A percentile compares a stretch with the other conserved stretches of the same genome.
Conservation (phyloP, 2,888 invertebrate species). For the Exephanes ischioxanthus region DNA sequence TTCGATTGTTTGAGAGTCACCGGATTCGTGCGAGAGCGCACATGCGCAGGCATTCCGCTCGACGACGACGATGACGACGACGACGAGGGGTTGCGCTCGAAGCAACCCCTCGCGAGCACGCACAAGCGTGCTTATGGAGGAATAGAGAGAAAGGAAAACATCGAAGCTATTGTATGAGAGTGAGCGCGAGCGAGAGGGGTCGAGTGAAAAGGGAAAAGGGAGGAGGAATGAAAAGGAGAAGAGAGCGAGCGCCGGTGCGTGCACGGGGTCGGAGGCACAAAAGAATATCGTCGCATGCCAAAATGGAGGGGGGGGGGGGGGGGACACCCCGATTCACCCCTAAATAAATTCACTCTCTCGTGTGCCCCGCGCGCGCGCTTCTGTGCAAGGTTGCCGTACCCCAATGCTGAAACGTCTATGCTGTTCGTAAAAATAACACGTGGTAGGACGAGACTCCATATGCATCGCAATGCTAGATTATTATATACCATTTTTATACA, state of each 20-base stretch:
- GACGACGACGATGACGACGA: constrained; percentile 23
- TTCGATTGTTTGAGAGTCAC: constrained; percentile 65
- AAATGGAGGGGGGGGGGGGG: constrained; percentile 33
- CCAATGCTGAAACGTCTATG: background rate
- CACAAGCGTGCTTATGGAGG: constrained; percentile 76
- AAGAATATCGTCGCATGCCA: constrained; percentile 84
- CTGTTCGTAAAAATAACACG: constrained; percentile 41
- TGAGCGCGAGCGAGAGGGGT: constrained; percentile 61
- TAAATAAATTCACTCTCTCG: constrained; percentile 77
- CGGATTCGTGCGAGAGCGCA: constrained; percentile 55
- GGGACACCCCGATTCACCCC: constrained; percentile 78
- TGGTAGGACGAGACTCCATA: constrained; percentile 6
- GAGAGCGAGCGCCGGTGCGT: constrained; percentile 77
- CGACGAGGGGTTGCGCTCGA: constrained; percentile 75
- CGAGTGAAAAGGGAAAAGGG: constrained; percentile 35
- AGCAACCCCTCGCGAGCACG: constrained; percentile 78
- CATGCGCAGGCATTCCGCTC: constrained; percentile 63
- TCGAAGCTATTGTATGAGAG: constrained; percentile 66
- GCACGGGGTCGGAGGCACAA: constrained; percentile 79
- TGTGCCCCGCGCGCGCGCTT: constrained; percentile 49
- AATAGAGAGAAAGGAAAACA: constrained; percentile 61
- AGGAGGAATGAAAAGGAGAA: constrained; percentile 66
- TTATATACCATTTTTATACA: constrained; percentile 35
- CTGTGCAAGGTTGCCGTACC: constrained; percentile 78
- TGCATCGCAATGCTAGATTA: constrained; percentile 59